Base-by-base conservation (phyloP, 1,140 invertebrate genomes). In the Orussus abietinus region DNA sequence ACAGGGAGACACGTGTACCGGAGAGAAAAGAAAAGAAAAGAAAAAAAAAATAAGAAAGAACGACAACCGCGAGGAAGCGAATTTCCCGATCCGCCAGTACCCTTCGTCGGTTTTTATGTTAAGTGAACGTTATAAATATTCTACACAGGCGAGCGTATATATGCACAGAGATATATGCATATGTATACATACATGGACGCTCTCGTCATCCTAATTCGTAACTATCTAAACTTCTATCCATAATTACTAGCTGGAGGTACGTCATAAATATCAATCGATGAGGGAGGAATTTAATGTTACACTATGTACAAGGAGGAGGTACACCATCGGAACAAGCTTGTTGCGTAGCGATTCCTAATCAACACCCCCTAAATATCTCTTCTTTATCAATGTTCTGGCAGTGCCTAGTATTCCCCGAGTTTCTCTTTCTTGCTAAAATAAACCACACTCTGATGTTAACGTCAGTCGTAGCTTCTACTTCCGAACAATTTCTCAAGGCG, bases 231-330 rank as follows among this genome's bases (percentile, higher is more conserved):
- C 47, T 45, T 45, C 36, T 59, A 53, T 50, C 29, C 21, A 28
- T 47, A 46, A 20, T 32, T 36, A 44, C 34, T 28, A 25, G 15
- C 31, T 36, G 12, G 30, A 22, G 28, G 26, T n/a, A 20, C 30
- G 15, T 30, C 31, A 7, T 47, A 50, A 51, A 29, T 51, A 51
- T 38, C 44, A 37, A 36, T 38, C 42, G 30, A 39, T 51, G 54
- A 49, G 39, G 47, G 32, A 52, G 45, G 51, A 53, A 47, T 25
- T 30, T 57, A 63, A 55, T 56, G 47, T 62, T 67, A 67, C 62
- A 69, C 47, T 69, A 69, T 69, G 50, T 67, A 69, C 66, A 69
- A 54, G 40, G 55, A 52, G 51, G 58, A 45, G 45, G 57, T 51
- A 52, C 34, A 46, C 35, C 25, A 56, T 53, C 35, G 33, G 43